Evolutionary conservation across 1,140 invertebrate genomes (phyloP), one percentile per base, ranked within the genome.

Genomic region (Schlechtendalia chinensis): DNA sequence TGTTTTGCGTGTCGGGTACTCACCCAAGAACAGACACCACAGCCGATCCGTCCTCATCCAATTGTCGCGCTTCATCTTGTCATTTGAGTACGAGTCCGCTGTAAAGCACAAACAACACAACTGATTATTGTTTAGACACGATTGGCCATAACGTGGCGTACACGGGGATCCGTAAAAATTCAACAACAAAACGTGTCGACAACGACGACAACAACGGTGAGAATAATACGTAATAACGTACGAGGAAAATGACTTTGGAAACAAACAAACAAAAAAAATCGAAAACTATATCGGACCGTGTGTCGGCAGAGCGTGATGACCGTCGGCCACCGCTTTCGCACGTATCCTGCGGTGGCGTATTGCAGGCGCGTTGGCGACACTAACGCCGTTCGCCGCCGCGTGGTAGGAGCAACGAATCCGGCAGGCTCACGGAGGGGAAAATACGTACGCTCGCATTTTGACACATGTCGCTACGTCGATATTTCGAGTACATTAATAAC

Each of bases 41-140:
- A 47, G 11, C 50, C 58, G 58, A 59, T 50, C 22, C 22, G 58
- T 63, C 10, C 14, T 61, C 27, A 61, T 79, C 39, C 32, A 79
- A 39, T 39, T 39, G 17, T 50, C 47, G 75, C 75, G 58, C 22
- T 79, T 79, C 75, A 79, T 79, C 75, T 63, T 79, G 75, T 79
- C 75, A 79, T 79, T 61, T 79, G 75, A 63, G 75, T 63, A 22
- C 14, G 24, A 79, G 1, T 61, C 54, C 22, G 32, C 75, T 79
- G 75, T 47, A 61, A 79, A 79, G 61, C 29, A 79, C 56, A 79
- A 61, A 79, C 22, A 61, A 79, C 22, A 50, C 39, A 22, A 1
- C 54, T 29, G 1, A n/a, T 19, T 54, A 1, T 12, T 50, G 1
- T 39, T 72, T 29, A 54, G 19, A 72, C 47, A 72, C 19, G 47